phyloP scores from a whole-genome alignment of 2,113 vertebrate genomes.

The Apodemus speciosus region DNA sequence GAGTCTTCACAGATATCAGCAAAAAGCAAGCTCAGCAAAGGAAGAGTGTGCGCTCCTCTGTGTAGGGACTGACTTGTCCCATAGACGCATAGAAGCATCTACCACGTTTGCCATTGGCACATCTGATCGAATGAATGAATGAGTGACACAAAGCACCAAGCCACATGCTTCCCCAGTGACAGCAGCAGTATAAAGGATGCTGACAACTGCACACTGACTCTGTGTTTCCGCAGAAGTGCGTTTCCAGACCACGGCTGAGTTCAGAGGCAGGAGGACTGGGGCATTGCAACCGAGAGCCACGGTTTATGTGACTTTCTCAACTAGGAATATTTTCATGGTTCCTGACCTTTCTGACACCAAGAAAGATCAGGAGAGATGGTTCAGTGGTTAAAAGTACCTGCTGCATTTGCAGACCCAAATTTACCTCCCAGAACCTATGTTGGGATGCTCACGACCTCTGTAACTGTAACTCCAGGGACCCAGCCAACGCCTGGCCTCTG shows the following conservation, averaged over 20 bases:
- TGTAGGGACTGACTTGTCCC: background rate
- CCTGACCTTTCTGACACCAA: background rate
- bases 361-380: background rate
- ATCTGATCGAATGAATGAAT: background rate
- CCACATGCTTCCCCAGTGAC: background rate
- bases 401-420: background rate
- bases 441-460: background rate
- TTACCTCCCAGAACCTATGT: background rate
- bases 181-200: no score
- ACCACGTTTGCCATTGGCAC: background rate
- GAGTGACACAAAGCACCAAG: background rate
- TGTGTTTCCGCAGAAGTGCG: background rate
- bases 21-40: background rate
- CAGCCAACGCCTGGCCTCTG: background rate
- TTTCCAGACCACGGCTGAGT: background rate
- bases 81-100: background rate
- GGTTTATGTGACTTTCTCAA: background rate
- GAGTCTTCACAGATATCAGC: background rate
- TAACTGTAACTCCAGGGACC: no score
- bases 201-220: background rate
- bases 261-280: background rate
- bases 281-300: background rate
- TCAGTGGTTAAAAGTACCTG: background rate
- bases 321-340: conserved; percentile 1
- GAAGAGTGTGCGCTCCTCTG: background rate